Conservation (phyloP, 2,113 vertebrate species). For the Peromyscus leucopus region DNA sequence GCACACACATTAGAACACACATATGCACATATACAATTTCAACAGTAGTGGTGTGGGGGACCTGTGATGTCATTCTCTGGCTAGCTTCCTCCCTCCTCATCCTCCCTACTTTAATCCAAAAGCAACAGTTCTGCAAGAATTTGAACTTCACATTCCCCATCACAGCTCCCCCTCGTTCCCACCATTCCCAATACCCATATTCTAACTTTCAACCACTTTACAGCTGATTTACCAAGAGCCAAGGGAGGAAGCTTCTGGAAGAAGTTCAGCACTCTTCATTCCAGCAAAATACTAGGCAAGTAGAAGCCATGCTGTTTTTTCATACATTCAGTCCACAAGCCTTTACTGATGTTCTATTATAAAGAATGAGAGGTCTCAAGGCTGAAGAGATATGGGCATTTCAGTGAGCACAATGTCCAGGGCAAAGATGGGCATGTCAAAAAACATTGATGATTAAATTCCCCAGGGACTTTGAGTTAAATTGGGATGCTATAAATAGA, state of each 20-base stretch:
- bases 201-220: not conserved
- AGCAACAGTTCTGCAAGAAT: not conserved
- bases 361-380: not conserved
- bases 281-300: not conserved
- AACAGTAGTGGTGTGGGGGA: not conserved
- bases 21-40: not conserved
- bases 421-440: not conserved
- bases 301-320: not conserved
- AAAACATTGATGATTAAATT: conserved; percentile 6
- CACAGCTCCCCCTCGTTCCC: not conserved
- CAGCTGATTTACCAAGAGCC: not conserved
- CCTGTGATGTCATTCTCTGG: not conserved
- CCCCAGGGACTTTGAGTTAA: not conserved
- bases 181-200: not conserved
- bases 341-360: not conserved
- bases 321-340: not conserved
- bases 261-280: not conserved
- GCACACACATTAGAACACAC: not conserved
- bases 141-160: not conserved
- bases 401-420: not conserved
- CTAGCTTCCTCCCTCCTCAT: too few species aligned
- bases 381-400: not conserved
- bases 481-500: not conserved
- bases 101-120: not conserved
- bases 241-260: not conserved